Base-by-base conservation (phyloP, 2,113 vertebrate species). In the Erythrocercus mccallii region DNA sequence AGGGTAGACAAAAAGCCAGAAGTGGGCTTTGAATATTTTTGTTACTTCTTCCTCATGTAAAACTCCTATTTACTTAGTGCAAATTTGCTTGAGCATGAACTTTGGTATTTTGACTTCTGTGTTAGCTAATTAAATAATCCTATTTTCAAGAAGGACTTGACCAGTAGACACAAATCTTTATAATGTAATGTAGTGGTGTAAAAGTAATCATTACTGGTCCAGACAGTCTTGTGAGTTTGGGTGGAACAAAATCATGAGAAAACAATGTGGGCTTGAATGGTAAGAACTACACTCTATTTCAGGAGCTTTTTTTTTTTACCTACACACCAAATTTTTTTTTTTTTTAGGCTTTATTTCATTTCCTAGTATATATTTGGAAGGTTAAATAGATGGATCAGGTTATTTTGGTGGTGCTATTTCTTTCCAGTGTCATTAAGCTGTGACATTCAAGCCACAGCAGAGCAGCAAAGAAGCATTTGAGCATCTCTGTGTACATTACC, bases 391-490 rank as follows among this genome's bases (percentile, higher is more conserved):
- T 65, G 57, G 37, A 81, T 95, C 35, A 74, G 70, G 60, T 85
- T 93, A 76, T 86, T 95, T 74, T 86, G 23, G 62, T 93, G 81
- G 33, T 87, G 56, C 61, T 93, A 6, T 94, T 94, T 95, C 80
- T 95, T 77, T 61, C 54, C 73, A 15, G 56, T 81, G 81, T 40
- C 81, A 83, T 87, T 84, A 89, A 84, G 51, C 37, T 3, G 4
- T 91, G 93, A 94, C 56, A 85, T 88, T 94, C 58, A 86, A 91
- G 66, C 77, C 69, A 40, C 30, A 85, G 81, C 76, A 60, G 62
- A 37, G 37, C 38, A 96, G 66, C 71, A 74, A 58, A 70, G 51
- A n/a, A 83, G 66, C 64, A 50, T 73, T 69, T 92, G 83, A 84
- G 69, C 82, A 71, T 73, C 73, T 83, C 73, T 73, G 53, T 38